Percentiles rank a stretch among this genome's conserved stretches.
These are phyloP conservation scores for Coregonus suidteri DNA, from an alignment of 2,797 vertebrate species.

Conservation along the genomic window DNA sequence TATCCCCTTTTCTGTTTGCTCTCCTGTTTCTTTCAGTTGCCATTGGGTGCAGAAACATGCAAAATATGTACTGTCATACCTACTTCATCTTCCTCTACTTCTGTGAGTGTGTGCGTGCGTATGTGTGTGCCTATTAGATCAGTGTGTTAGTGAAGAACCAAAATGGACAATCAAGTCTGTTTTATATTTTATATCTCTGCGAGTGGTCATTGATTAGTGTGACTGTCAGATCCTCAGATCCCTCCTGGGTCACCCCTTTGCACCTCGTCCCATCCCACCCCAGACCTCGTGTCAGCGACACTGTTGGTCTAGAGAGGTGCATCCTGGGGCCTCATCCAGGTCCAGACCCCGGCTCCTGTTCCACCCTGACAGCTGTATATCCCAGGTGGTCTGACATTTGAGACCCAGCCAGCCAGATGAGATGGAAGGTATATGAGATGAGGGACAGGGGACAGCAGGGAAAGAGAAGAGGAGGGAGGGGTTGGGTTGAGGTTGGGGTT, in stretches of 20 bases:
- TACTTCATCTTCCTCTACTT: constrained; percentile 36
- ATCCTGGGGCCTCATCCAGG: constrained; percentile 60
- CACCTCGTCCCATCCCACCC: constrained; percentile 37
- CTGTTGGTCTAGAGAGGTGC: constrained; percentile 55
- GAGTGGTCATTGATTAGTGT: constrained; percentile 22
- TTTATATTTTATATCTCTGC: constrained; percentile 34
- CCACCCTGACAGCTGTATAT: constrained; percentile 90
- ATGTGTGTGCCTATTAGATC: constrained; percentile 33
- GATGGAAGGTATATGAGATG: constrained; percentile 86
- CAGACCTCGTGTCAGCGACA: constrained; percentile 50
- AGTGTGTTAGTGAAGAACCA: background rate
- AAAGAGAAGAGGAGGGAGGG: constrained; percentile 78
- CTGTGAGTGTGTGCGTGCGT: background rate
- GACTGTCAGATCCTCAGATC: constrained; percentile 16
- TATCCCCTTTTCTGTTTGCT: constrained; percentile 64
- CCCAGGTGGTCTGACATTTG: constrained; percentile 98
- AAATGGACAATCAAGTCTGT: background rate
- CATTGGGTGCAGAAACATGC: constrained; percentile 49
- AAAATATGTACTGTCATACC: constrained; percentile 53
- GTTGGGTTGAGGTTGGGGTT: constrained; percentile 70
- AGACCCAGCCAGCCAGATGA: constrained; percentile 83
- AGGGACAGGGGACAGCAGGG: constrained; percentile 72
- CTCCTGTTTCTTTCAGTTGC: constrained; percentile 68
- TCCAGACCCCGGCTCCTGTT: constrained; percentile 76
- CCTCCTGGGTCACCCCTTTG: constrained; percentile 4